These are phyloP conservation scores for Bombus confusus DNA, from an alignment of 1,140 invertebrate species.

Conservation along the genomic window DNA sequence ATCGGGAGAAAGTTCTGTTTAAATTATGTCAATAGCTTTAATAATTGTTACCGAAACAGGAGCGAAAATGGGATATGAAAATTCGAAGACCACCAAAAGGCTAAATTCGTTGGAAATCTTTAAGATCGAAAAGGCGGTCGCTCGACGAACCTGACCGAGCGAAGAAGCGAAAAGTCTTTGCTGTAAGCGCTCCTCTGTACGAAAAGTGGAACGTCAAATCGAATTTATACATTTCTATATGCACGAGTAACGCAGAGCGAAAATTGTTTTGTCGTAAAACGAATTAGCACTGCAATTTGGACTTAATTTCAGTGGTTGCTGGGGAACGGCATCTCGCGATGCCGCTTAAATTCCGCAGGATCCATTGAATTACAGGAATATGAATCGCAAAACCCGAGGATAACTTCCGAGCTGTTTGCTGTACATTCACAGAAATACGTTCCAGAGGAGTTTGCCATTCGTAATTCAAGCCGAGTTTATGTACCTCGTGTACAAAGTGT, in stretches of 20 bases:
- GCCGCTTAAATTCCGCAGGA: constrained; percentile 10
- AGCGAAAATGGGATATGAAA: too few relatives aligned
- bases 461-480: constrained; percentile 67
- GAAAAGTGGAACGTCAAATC: not conserved
- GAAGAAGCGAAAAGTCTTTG: not conserved
- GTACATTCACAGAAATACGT: constrained; percentile 38
- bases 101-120: too few relatives aligned
- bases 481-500: constrained; percentile 61
- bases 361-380: constrained; percentile 51
- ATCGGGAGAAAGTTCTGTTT: too few relatives aligned
- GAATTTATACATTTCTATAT: not conserved
- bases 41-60: too few relatives aligned
- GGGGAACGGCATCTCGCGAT: not conserved
- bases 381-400: constrained; percentile 49
- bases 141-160: not conserved
- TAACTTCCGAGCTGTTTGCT: constrained; percentile 46
- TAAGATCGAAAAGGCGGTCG: too few relatives aligned
- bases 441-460: constrained; percentile 56
- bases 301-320: not conserved
- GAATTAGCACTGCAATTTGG: not conserved
- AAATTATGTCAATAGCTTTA: too few relatives aligned
- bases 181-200: not conserved
- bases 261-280: not conserved
- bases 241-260: not conserved
- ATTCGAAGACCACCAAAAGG: too few relatives aligned